Conservation (phyloP, 2,797 vertebrate species). For the Mormyrops boulengeri region DNA sequence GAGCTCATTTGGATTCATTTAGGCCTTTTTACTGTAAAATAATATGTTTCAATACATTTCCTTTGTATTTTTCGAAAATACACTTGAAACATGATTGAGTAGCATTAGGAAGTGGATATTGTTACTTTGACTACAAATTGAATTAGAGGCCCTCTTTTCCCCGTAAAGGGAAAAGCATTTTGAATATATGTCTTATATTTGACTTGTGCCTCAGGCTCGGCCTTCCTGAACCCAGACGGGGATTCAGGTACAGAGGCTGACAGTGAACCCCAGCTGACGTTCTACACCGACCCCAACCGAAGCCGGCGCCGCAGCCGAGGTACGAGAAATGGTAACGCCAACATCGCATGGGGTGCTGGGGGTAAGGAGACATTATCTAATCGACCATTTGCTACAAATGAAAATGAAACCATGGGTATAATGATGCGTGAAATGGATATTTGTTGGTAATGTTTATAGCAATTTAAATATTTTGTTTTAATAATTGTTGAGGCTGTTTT, state of each 20-base stretch:
- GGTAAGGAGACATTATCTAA: slow-evolving; percentile 55
- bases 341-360: slow-evolving; percentile 73
- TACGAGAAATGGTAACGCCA: slow-evolving; percentile 73
- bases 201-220: slow-evolving; percentile 75
- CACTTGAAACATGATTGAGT: background rate
- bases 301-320: slow-evolving; percentile 92
- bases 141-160: background rate
- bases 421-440: background rate
- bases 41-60: background rate
- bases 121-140: background rate
- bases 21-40: background rate
- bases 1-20: background rate
- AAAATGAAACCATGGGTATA: background rate
- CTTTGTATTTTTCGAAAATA: background rate
- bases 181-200: slow-evolving; percentile 48
- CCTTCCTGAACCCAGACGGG: slow-evolving; percentile 94
- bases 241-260: slow-evolving; percentile 93
- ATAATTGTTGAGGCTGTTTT: background rate
- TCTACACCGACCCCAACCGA: slow-evolving; percentile 95
- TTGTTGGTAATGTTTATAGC: background rate
- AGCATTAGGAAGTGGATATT: background rate
- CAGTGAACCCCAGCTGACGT: slow-evolving; percentile 95
- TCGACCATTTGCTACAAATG: slow-evolving; percentile 1
- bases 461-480: background rate
- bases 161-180: background rate